A percentile compares a stretch with the other conserved stretches of the same genome.
These are phyloP conservation scores for Pardalotus punctatus DNA, from an alignment of 2,113 vertebrate genomes.

Conservation along the genomic window DNA sequence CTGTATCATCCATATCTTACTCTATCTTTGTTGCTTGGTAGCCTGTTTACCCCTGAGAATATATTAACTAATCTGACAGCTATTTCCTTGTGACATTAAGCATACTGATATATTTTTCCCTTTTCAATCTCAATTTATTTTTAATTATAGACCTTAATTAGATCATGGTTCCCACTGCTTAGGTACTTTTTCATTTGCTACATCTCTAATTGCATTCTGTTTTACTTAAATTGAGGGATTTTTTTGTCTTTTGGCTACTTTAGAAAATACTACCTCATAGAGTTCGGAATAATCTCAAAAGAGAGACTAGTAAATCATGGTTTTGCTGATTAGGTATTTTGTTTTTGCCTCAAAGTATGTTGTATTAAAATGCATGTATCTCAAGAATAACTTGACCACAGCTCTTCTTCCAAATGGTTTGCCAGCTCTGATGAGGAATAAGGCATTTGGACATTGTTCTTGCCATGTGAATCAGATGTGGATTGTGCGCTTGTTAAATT, in stretches of 20 bases:
- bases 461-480: neutral
- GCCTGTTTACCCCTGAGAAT: slow-evolving; percentile 1
- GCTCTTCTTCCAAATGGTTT: neutral
- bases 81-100: slow-evolving; percentile 45
- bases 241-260: slow-evolving; percentile 21
- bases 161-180: slow-evolving; percentile 33
- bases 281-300: slow-evolving; percentile 9
- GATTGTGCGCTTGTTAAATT: neutral
- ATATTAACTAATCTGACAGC: slow-evolving; percentile 25
- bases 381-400: neutral
- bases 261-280: neutral
- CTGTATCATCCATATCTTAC: neutral
- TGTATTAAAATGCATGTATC: neutral
- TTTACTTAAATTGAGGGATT: neutral
- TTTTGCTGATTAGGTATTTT: neutral
- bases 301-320: neutral
- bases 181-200: slow-evolving; percentile 47
- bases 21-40: neutral
- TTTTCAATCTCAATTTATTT: slow-evolving; percentile 55
- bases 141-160: slow-evolving; percentile 66
- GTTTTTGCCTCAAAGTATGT: slow-evolving; percentile 14
- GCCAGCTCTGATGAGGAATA: neutral
- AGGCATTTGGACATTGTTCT: neutral
- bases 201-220: slow-evolving; percentile 8
- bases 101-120: slow-evolving; percentile 37